Evolutionary conservation across 2,888 invertebrate species (phyloP), one percentile per base, ranked within the genome.

Genomic region (Drosophila formosana): DNA sequence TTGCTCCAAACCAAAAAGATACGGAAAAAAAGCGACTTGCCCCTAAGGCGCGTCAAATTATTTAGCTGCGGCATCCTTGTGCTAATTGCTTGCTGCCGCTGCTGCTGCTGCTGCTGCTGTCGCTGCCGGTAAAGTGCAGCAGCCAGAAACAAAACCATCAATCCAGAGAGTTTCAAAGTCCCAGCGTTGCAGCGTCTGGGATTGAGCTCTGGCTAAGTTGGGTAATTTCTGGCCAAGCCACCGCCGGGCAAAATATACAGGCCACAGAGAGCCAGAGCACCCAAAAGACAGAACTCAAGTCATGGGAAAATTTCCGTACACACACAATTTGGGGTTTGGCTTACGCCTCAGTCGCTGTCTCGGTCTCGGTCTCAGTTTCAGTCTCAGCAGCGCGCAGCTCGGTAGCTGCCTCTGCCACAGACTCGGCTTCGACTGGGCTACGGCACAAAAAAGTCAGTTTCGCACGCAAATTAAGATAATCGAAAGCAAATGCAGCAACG

Each of bases 391-490:
- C 30, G 39, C 57, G 37, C 52, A 37, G 39, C 39, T 41, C 39
- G 45, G 45, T 7, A 45, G 45, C 52, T 30, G 30, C 28, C 47
- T 28, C 25, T 39, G 45, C 51, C 23, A n/a, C 23, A 66, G 39
- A 50, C 50, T 53, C 47, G 3, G 4, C 30, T 43, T 60, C 52
- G 37, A 25, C 55, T 53, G 46, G 49, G 53, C 61, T 70, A 55
- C 56, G 63, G 73, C 67, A 75, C 65, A 84, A 86, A 86, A 86
- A 86, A 82, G 75, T 90, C 90, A 89, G 88, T 90, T 90, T 90
- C 90, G 90, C 90, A 90, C 90, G 90, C 90, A 90, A 90, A 90
- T 90, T 90, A 90, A 90, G 91, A 90, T 91, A 90, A 90, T 90
- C 91, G 89, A 89, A 89, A 86, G 89, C 82, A 88, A 86, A 86